Conservation (phyloP, 2,888 invertebrate genomes). For the Trisateles emortualis region DNA sequence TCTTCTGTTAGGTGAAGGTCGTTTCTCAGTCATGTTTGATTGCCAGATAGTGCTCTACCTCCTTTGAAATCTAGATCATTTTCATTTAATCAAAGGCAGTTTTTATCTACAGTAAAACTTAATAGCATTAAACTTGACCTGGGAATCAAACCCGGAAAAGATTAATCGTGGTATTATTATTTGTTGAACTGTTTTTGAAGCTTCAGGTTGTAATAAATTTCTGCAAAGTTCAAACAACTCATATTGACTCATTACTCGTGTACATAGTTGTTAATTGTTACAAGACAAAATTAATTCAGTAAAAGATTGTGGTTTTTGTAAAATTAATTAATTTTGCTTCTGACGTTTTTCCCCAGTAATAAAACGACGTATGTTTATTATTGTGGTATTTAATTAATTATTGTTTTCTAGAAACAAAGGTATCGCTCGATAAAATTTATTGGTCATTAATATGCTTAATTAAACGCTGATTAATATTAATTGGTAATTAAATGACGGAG, state of each 20-base stretch:
- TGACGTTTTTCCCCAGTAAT: neutral
- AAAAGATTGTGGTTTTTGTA: neutral
- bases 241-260: neutral
- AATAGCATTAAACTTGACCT: too few species aligned
- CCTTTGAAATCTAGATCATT: too few species aligned
- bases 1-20: too few species aligned
- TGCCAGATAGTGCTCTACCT: too few species aligned
- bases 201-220: neutral
- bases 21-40: too few species aligned
- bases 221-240: neutral
- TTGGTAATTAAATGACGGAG: neutral
- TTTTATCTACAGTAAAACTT: too few species aligned
- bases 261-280: conserved; percentile 2
- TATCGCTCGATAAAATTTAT: conserved; percentile 13
- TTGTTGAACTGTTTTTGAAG: neutral
- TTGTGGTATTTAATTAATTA: conserved; percentile 20
- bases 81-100: too few species aligned
- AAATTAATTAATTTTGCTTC: neutral
- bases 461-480: neutral
- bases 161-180: too few species aligned
- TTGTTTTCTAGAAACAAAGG: conserved; percentile 23
- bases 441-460: conserved; percentile 19
- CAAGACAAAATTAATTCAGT: neutral
- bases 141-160: too few species aligned
- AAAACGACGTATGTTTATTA: neutral